A percentile compares a stretch with the other conserved stretches of the same genome.
phyloP scores from a whole-genome alignment of 2,113 vertebrate species.

The Coracopsis vasa region DNA sequence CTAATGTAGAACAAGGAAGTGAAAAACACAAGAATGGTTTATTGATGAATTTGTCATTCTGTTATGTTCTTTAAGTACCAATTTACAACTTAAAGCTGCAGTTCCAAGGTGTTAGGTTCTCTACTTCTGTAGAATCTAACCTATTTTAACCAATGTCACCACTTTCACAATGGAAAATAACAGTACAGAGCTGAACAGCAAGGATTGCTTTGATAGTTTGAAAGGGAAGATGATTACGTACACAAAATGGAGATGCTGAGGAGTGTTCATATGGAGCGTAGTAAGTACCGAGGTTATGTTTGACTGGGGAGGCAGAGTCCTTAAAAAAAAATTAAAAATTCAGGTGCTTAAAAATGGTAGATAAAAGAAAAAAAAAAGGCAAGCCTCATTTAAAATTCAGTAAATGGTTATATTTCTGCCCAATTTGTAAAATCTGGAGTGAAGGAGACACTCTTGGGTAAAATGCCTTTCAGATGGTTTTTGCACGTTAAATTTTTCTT shows the following conservation, averaged over 20 bases:
- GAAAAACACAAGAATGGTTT: not conserved
- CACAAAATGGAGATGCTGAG: not conserved
- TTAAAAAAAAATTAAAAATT: not conserved
- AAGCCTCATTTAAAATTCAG: not conserved
- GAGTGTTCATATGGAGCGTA: not conserved
- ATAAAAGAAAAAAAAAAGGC: not conserved
- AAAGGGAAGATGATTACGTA: not conserved
- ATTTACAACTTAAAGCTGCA: not conserved
- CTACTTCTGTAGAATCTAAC: not conserved
- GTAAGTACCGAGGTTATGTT: not conserved
- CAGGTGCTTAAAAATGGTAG: not conserved
- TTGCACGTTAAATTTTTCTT: not conserved
- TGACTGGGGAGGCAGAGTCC: not conserved
- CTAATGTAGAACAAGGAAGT: not conserved
- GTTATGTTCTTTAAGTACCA: not conserved
- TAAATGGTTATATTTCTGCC: not conserved
- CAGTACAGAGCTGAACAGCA: not conserved
- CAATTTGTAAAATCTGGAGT: not conserved
- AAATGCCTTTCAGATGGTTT: not conserved
- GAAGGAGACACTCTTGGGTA: not conserved
- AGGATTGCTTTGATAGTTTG: fast-evolving
- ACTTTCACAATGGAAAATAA: not conserved
- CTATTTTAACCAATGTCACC: not conserved
- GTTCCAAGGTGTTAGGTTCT: not conserved
- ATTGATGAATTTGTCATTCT: not conserved